A percentile compares a stretch with the other conserved stretches of the same genome.
Conservation (phyloP, 2,113 vertebrate species). For the Cercocebus atys region DNA sequence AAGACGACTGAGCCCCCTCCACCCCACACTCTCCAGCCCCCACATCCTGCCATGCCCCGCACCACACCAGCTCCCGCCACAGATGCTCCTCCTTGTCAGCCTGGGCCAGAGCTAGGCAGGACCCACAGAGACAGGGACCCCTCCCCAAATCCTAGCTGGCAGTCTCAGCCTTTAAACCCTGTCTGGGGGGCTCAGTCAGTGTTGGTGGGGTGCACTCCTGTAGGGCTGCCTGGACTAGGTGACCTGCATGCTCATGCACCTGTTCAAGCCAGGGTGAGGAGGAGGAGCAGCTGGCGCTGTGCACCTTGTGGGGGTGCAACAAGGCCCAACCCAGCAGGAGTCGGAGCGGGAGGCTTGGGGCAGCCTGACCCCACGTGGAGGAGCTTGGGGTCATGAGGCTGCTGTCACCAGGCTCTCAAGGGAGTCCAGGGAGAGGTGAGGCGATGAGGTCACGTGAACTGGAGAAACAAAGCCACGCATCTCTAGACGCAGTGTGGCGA, state of each 20-base stretch:
- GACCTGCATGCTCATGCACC: accelerated
- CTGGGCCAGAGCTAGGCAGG: background rate
- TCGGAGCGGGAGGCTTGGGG: background rate
- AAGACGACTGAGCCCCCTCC: background rate
- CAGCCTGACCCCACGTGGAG: background rate
- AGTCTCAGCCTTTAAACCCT: background rate
- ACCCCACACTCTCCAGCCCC: background rate
- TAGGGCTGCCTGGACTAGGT: background rate
- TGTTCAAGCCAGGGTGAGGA: background rate
- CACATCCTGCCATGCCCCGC: background rate
- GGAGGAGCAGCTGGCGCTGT: background rate
- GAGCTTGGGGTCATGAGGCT: background rate
- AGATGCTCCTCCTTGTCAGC: background rate
- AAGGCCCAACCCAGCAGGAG: background rate
- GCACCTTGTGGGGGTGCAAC: background rate
- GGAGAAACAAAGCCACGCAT: background rate
- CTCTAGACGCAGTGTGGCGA: accelerated
- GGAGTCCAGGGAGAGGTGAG: background rate
- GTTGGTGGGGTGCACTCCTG: background rate
- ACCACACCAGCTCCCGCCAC: background rate
- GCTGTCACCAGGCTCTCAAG: background rate
- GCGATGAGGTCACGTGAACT: background rate
- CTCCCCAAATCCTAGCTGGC: no score
- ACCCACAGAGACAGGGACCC: background rate
- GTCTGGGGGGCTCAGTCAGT: background rate